Percentiles rank a stretch among this genome's conserved stretches.
Conservation (phyloP, 2,113 vertebrate species). For the Xerus inauris region DNA sequence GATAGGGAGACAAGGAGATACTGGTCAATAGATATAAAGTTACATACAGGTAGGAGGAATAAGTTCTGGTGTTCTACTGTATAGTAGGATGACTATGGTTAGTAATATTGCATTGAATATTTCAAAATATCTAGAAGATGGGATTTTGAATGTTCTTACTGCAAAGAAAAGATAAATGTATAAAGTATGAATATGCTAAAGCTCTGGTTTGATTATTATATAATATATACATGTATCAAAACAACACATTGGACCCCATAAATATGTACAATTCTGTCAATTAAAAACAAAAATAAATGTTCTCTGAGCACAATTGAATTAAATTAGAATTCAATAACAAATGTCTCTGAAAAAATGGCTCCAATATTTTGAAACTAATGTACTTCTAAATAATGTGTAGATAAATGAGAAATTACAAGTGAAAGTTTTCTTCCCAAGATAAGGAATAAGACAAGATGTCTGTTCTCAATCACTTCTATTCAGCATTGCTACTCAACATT, state of each 20-base stretch:
- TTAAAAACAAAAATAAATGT: not conserved
- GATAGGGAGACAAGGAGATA: not conserved
- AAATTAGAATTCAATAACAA: not conserved
- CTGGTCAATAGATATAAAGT: not conserved
- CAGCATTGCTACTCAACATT: not conserved
- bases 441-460: not conserved
- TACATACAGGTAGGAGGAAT: not conserved
- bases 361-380: constrained; percentile 1
- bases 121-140: not conserved
- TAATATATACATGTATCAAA: not conserved
- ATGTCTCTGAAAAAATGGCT: not conserved
- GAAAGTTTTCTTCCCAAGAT: not conserved
- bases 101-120: not conserved
- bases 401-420: constrained; percentile 27
- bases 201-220: not conserved
- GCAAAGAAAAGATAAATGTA: not conserved
- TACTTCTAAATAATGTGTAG: not conserved
- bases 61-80: not conserved
- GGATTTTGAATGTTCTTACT: not conserved
- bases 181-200: not conserved
- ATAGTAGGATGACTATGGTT: not conserved
- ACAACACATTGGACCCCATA: not conserved
- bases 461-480: not conserved
- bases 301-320: not conserved
- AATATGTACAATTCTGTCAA: not conserved